A percentile compares a stretch with the other conserved stretches of the same genome.
Evolutionary conservation across 1,140 invertebrate species (phyloP).

Genomic region (Ylistrum balloti): DNA sequence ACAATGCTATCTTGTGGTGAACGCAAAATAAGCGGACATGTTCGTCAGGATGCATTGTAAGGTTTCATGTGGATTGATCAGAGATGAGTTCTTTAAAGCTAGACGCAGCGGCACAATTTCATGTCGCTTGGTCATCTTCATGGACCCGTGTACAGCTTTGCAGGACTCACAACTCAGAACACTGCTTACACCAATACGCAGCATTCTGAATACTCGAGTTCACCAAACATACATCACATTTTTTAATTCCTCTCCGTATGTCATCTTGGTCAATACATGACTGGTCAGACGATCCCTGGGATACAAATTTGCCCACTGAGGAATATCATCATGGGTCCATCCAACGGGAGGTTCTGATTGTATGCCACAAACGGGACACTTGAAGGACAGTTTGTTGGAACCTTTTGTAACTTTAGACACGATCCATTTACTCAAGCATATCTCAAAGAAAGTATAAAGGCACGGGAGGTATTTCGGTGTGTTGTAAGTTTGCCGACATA

Average conservation of each 20-base stretch:
- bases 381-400: background rate
- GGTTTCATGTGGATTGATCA: background rate
- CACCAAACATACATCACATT: background rate
- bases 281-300: background rate
- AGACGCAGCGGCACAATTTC: background rate
- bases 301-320: background rate
- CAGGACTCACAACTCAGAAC: background rate
- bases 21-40: background rate
- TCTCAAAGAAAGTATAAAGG: background rate
- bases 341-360: background rate
- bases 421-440: background rate
- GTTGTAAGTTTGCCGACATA: background rate
- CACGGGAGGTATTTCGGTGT: background rate
- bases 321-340: background rate
- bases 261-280: background rate
- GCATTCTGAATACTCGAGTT: background rate
- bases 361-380: background rate
- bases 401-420: background rate
- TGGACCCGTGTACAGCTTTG: background rate
- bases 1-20: background rate
- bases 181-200: background rate
- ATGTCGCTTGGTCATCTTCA: background rate
- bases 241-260: background rate
- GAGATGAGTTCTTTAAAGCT: background rate
- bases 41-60: background rate